Evolutionary conservation across 2,888 invertebrate species (phyloP), one percentile per base, ranked within the genome.

Genomic region (Herminia tarsipennalis): DNA sequence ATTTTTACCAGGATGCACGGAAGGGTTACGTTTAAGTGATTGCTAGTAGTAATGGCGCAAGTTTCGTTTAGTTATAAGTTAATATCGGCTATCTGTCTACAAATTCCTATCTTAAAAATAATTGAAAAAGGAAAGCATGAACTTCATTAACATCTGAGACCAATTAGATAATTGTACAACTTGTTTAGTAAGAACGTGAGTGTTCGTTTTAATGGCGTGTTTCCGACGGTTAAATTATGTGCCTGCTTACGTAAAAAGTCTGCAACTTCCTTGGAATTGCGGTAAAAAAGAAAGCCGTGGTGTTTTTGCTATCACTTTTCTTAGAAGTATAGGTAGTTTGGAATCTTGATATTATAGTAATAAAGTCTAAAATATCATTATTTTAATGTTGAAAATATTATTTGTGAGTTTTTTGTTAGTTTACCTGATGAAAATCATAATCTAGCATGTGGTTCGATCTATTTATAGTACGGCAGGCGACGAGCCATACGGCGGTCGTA

Each of bases 181-280:
- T 60, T 44, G 49, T 61, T 56, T 43, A 48, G 47, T 30, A 29
- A 51, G 52, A 44, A 61, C 52, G 28, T 39, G 36, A 20, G 18
- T 35, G 55, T 49, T 42, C 33, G 28, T 17, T 17, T 39, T 44
- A 56, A 56, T 61, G 33, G 52, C 53, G 33, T 61, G 44, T 56
- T 59, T 61, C 49, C 52, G 53, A 42, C 58, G 1, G 1, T 45
- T 49, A 56, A 48, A 56, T 61, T 56, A 61, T 59, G 44, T 38
- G 29, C 22, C 17, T 46, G 34, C 32, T 32, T 22, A 27, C 33
- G 22, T 34, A 44, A 38, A 41, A 20, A 18, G 10, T 6, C 25
- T 34, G 33, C 0, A 41, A 50, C 33, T 45, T 28, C 30, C 34
- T n/a, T n/a, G n/a, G n/a, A n/a, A n/a, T n/a, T n/a, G n/a, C n/a